Conservation (phyloP, 2,113 vertebrate species). For the Vireo altiloquus region DNA sequence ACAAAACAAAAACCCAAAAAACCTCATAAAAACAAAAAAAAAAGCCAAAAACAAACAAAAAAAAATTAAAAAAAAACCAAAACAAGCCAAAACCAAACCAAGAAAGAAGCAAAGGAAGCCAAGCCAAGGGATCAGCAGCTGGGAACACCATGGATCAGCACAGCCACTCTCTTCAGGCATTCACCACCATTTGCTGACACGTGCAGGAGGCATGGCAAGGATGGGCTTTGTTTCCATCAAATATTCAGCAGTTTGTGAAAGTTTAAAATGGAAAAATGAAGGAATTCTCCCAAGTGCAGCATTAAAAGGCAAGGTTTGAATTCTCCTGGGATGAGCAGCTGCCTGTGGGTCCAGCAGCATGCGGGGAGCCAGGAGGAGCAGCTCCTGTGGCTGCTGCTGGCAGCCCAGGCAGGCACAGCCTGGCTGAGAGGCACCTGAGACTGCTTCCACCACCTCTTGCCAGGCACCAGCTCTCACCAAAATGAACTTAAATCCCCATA, state of each 20-base stretch:
- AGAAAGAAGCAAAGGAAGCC: neutral
- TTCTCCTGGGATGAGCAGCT: rapidly evolving
- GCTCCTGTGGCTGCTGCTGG: neutral
- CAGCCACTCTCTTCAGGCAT: neutral
- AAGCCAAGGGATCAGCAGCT: neutral
- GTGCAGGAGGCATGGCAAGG: neutral
- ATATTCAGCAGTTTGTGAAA: neutral
- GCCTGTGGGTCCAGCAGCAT: neutral
- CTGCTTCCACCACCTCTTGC: neutral
- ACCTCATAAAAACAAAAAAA: no score
- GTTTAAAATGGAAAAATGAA: neutral
- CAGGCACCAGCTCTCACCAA: neutral
- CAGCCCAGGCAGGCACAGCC: neutral
- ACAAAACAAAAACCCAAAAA: no score
- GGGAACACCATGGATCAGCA: neutral
- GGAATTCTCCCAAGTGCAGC: neutral
- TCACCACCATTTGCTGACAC: rapidly evolving
- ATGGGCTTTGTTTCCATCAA: neutral
- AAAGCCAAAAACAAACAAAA: no score
- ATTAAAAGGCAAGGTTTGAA: neutral
- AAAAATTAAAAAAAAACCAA: no score
- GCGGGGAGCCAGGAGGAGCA: neutral
- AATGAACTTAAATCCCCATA: neutral
- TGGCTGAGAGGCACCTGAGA: neutral
- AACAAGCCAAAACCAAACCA: neutral